phyloP scores from a whole-genome alignment of 2,113 vertebrate genomes.

The Arothron firmamentum region DNA sequence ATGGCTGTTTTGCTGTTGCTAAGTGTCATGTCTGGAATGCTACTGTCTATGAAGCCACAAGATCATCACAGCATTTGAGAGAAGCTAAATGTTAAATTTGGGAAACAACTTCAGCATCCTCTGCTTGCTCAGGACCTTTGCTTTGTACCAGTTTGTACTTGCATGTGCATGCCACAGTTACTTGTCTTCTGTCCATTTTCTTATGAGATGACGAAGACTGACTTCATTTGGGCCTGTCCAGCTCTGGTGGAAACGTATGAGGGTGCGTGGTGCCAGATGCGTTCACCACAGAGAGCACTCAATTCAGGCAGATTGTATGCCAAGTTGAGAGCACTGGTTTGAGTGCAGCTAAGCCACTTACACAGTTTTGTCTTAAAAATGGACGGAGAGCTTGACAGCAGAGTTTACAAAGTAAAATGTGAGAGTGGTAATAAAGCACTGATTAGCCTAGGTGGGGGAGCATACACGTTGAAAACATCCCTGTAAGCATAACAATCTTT shows the following conservation, averaged over 20 bases:
- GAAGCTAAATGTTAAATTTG: not conserved
- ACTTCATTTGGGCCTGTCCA: conserved; percentile 19
- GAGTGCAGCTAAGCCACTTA: not conserved
- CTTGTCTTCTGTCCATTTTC: not conserved
- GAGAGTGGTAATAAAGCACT: no score
- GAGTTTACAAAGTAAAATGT: no score
- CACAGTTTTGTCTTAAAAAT: no score
- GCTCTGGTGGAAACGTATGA: conserved; percentile 40
- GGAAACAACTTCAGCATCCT: no score
- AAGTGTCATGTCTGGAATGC: no score
- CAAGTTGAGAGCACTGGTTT: not conserved
- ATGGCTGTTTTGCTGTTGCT: not conserved
- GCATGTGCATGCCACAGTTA: conserved; percentile 11
- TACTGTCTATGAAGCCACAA: not conserved
- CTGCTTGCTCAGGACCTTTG: no score
- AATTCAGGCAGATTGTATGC: conserved; percentile 7
- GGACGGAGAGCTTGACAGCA: not conserved
- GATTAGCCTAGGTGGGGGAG: no score
- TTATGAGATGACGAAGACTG: not conserved
- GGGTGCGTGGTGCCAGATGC: conserved; percentile 6
- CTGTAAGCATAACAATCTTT: not conserved
- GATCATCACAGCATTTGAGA: not conserved
- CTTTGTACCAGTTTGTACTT: conserved; percentile 2
- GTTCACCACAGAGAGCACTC: conserved; percentile 22
- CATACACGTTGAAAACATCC: no score